Evolutionary conservation across 2,113 vertebrate genomes (phyloP).

Genomic region (Psittacula cyanocephala): DNA sequence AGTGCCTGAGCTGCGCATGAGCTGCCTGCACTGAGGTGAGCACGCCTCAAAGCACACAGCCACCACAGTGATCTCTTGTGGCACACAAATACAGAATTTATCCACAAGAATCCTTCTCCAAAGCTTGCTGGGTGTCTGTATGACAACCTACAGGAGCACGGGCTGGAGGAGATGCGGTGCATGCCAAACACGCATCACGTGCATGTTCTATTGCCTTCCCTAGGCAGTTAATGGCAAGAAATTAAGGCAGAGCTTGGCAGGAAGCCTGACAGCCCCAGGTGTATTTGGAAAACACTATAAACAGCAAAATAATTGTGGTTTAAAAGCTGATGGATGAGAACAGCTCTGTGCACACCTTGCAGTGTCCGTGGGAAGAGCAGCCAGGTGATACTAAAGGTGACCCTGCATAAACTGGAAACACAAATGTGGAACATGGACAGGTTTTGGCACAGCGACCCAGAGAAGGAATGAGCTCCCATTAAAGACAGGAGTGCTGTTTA

Average conservation of each 20-base stretch:
- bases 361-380: neutral
- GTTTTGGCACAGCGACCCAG: neutral
- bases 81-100: neutral
- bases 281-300: neutral
- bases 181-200: neutral
- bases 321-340: neutral
- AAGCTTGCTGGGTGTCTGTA: neutral
- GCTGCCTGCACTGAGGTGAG: neutral
- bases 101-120: neutral
- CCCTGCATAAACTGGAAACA: neutral
- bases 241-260: neutral
- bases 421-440: neutral
- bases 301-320: neutral
- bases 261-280: neutral
- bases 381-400: neutral
- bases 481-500: neutral
- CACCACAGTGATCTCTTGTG: neutral
- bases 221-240: neutral
- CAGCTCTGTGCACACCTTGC: neutral
- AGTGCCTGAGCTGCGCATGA: rapidly evolving
- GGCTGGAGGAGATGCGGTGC: neutral
- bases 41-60: neutral
- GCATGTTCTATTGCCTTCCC: neutral
- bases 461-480: neutral
- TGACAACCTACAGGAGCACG: neutral